Conservation (phyloP, 2,113 vertebrate genomes). For the Blennius ocellaris region DNA sequence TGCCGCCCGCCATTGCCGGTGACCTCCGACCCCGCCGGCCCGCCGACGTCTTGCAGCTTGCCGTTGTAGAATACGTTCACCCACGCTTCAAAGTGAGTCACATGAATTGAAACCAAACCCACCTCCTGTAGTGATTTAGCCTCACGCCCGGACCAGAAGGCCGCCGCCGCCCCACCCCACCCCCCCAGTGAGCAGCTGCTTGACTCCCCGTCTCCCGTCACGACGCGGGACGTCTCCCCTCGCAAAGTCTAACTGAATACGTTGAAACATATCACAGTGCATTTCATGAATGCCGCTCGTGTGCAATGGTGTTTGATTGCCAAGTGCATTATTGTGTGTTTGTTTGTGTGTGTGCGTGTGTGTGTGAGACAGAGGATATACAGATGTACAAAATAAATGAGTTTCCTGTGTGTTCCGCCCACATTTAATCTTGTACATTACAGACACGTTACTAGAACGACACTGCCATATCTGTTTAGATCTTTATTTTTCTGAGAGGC, state of each 20-base stretch:
- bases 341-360: constrained; percentile 32
- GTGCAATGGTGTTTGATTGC: constrained; percentile 48
- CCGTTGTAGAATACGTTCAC: constrained; percentile 15
- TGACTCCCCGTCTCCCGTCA: constrained; percentile 11
- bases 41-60: constrained; percentile 32
- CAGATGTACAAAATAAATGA: constrained; percentile 50
- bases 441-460: constrained; percentile 49
- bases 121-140: constrained; percentile 28
- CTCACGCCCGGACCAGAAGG: constrained; percentile 10
- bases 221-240: constrained; percentile 12
- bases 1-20: constrained; percentile 16
- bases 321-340: constrained; percentile 55
- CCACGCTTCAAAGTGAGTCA: constrained; percentile 25
- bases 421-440: constrained; percentile 62
- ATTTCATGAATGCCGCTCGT: constrained; percentile 42
- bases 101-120: constrained; percentile 19
- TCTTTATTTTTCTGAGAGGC: constrained; percentile 59
- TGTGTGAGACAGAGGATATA: constrained; percentile 10
- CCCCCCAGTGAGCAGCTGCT: constrained; percentile 33
- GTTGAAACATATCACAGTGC: not conserved
- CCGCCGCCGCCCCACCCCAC: too few species aligned
- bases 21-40: constrained; percentile 18
- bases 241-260: not conserved
- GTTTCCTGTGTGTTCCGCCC: constrained; percentile 50
- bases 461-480: constrained; percentile 57